Conservation (phyloP, 2,113 vertebrate species). For the Python bivittatus region DNA sequence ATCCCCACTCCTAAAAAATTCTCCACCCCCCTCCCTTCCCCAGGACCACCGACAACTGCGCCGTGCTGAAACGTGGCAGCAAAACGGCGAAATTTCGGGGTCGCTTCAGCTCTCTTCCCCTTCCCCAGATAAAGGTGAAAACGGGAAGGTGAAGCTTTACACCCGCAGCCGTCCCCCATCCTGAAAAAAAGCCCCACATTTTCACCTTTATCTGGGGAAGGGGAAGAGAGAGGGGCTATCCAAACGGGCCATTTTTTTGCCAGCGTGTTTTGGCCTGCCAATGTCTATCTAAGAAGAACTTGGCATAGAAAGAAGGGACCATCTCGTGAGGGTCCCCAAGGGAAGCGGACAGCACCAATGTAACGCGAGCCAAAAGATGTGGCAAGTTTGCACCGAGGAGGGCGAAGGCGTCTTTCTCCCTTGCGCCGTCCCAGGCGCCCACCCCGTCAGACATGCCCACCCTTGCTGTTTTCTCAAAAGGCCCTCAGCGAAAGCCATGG, state of each 20-base stretch:
- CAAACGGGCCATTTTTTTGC: too few species aligned
- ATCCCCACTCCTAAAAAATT: too few species aligned
- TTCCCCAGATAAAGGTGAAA: too few species aligned
- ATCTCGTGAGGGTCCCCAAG: accelerated
- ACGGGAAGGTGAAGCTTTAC: too few species aligned
- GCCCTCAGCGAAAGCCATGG: background rate
- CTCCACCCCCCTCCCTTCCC: too few species aligned
- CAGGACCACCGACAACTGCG: too few species aligned
- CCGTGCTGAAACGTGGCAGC: too few species aligned
- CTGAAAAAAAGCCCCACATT: too few species aligned
- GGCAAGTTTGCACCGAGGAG: background rate
- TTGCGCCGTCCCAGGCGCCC: background rate
- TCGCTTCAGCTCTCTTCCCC: too few species aligned
- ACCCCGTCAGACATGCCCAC: background rate
- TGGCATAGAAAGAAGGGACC: background rate
- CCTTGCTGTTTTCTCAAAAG: background rate
- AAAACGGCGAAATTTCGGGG: too few species aligned
- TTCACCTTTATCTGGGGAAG: background rate
- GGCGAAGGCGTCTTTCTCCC: background rate
- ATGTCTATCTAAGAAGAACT: background rate
- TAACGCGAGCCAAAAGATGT: background rate
- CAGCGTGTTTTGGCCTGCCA: too few species aligned
- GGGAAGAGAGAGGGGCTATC: background rate
- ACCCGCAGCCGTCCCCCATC: too few species aligned
- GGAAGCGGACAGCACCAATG: background rate